Evolutionary conservation across 92 coral and sea anemone genomes (phyloP), one percentile per base, ranked within the genome.

Genomic region (Zoanthus sociatus): DNA sequence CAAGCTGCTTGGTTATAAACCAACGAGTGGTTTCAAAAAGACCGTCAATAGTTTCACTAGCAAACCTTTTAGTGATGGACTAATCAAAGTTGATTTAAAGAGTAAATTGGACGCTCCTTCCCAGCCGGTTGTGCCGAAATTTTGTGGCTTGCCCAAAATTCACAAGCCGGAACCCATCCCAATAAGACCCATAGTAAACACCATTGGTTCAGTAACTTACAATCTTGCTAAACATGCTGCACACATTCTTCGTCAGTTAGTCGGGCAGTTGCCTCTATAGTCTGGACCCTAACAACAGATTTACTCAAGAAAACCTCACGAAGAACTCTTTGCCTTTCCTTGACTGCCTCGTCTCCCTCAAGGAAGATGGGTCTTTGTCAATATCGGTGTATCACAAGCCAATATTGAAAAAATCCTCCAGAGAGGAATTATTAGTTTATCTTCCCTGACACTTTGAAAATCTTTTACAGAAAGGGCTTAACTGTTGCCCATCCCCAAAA

Each of bases 181-280:
- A 37, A 4, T 56, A 56, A 13, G 64, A 56, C 64, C 64, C 20
- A 56, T 56, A 56, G 64, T 56, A 56, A 56, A 17, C 42, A 37
- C 3, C 42, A 37, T 37, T 37, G 42, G 3, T 1, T 37, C 42
- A 37, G 42, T 4, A 37, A 56, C 64, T 56, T 56, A 56, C 15
- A 56, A 56, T 56, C 64, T 56, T 56, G 64, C 64, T 56, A 56
- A 56, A 56, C 18, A 56, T 56, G 64, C 64, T 56, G 64, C 64
- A 56, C 64, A 56, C 64, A 56, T 56, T 4, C 42, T 37, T 37
- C 42, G 42, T 37, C 42, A 2, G 42, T 37, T 37, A 37, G 42
- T 37, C 42, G 16, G 16, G 3, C 18, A 12, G 64, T 56, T n/a
- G 64, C 64, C 42, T 37, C 42, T 2, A 37, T 37, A 37, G 42